A percentile compares a stretch with the other conserved stretches of the same genome.
These are phyloP conservation scores for Acanthurus lineatus DNA, from an alignment of 2,797 vertebrate species.

Conservation along the genomic window DNA sequence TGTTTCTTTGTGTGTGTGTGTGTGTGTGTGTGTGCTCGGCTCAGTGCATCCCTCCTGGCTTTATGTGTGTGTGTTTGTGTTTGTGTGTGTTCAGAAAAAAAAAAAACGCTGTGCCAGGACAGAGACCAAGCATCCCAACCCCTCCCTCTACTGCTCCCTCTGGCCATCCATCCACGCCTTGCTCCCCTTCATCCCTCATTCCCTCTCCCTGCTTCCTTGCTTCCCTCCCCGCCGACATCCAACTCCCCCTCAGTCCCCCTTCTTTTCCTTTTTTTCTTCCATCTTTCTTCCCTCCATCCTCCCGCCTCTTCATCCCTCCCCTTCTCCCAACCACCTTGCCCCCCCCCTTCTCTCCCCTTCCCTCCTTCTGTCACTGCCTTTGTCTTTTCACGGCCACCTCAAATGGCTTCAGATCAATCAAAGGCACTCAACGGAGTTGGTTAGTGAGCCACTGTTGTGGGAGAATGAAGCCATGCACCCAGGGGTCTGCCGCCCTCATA, in stretches of 20 bases:
- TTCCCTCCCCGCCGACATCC: conserved; percentile 37
- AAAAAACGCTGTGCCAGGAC: conserved; percentile 54
- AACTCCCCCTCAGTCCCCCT: background rate
- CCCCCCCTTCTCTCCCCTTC: background rate
- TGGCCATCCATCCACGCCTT: conserved; percentile 51
- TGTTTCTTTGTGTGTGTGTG: conserved; percentile 1
- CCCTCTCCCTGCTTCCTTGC: conserved; percentile 27
- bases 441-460: conserved; percentile 70
- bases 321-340: background rate
- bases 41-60: conserved; percentile 25
- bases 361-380: conserved; percentile 61
- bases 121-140: conserved; percentile 32
- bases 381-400: conserved; percentile 72
- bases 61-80: conserved; percentile 5
- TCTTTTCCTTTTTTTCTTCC: conserved; percentile 3
- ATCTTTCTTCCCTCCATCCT: conserved; percentile 10
- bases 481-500: conserved; percentile 70
- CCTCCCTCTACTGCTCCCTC: conserved; percentile 35
- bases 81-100: conserved; percentile 45
- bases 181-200: conserved; percentile 59
- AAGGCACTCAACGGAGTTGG: conserved; percentile 74
- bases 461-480: conserved; percentile 65
- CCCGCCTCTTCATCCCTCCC: background rate
- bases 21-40: conserved; percentile 44
- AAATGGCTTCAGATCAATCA: conserved; percentile 77